Percentiles rank a stretch among this genome's conserved stretches.
These are phyloP conservation scores for Equus quagga DNA, from an alignment of 2,113 vertebrate genomes.

Conservation along the genomic window DNA sequence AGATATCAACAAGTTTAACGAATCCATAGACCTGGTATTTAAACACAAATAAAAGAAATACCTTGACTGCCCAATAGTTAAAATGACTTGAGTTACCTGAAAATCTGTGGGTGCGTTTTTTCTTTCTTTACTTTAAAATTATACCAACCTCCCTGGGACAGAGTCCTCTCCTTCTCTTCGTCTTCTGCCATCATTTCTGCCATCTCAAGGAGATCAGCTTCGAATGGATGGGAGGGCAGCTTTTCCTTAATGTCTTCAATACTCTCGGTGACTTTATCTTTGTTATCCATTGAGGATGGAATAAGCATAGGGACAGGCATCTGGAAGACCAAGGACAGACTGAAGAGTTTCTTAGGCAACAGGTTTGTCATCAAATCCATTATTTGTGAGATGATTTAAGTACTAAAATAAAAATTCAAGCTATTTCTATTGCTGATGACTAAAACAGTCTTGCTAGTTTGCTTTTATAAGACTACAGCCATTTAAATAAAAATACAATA, in stretches of 20 bases:
- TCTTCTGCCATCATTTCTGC: conserved; percentile 98
- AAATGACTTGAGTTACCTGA: conserved; percentile 22
- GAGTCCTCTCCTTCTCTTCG: conserved; percentile 89
- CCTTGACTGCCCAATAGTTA: not conserved
- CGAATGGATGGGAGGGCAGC: conserved; percentile 93
- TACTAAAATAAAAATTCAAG: conserved; percentile 42
- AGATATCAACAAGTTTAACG: not conserved
- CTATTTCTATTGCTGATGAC: not conserved
- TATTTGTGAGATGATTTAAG: conserved; percentile 33
- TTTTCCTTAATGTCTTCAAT: conserved; percentile 95
- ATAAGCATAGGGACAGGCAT: conserved; percentile 96
- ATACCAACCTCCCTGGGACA: conserved; percentile 91
- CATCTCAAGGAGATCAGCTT: conserved; percentile 98
- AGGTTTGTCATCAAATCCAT: not conserved
- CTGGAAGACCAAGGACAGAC: conserved; percentile 83
- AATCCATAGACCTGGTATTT: not conserved
- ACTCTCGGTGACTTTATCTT: conserved; percentile 91
- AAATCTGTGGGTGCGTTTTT: not conserved
- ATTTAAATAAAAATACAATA: conserved; percentile 45
- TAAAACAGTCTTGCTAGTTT: not conserved
- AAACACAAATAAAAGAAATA: conserved; percentile 29
- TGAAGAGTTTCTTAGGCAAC: not conserved
- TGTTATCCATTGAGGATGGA: conserved; percentile 92
- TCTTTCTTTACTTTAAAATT: conserved; percentile 54
- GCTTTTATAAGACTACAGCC: conserved; percentile 8